Evolutionary conservation across 1,140 invertebrate genomes (phyloP).

Genomic region (Parasteatoda tepidariorum): DNA sequence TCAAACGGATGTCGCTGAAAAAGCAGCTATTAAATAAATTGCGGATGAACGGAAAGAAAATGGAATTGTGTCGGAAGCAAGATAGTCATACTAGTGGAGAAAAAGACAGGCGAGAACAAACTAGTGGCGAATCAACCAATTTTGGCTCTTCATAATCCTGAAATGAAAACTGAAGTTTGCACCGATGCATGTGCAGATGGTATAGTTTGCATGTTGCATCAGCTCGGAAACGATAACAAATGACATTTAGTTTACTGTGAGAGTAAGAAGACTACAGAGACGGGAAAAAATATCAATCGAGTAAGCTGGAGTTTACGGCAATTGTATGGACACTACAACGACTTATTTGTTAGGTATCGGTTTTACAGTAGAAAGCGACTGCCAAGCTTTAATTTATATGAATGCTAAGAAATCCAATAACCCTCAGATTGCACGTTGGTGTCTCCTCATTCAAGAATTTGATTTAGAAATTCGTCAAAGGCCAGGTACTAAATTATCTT

Average conservation of each 20-base stretch:
- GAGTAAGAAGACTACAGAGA: neutral
- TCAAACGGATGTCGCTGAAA: too few species aligned
- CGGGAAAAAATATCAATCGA: constrained; percentile 26
- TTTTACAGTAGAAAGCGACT: constrained; percentile 29
- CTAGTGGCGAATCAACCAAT: too few species aligned
- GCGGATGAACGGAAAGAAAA: too few species aligned
- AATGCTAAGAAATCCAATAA: neutral
- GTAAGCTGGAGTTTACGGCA: constrained; percentile 3
- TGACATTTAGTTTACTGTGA: constrained; percentile 32
- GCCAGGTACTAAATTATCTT: neutral
- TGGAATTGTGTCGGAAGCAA: too few species aligned
- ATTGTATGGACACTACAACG: constrained; percentile 3
- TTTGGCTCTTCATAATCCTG: neutral
- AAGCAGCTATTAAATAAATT: too few species aligned
- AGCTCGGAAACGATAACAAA: neutral
- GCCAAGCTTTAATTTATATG: neutral
- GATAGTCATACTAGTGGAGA: too few species aligned
- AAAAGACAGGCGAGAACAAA: too few species aligned
- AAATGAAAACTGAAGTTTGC: neutral
- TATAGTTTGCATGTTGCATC: neutral
- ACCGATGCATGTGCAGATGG: constrained; percentile 13
- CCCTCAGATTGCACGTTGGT: constrained; percentile 8
- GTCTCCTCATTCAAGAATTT: neutral
- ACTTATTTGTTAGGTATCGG: constrained; percentile 1
- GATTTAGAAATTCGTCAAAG: constrained; percentile 11